Base-by-base conservation (phyloP, 1,140 invertebrate species). In the Halictus rubicundus region DNA sequence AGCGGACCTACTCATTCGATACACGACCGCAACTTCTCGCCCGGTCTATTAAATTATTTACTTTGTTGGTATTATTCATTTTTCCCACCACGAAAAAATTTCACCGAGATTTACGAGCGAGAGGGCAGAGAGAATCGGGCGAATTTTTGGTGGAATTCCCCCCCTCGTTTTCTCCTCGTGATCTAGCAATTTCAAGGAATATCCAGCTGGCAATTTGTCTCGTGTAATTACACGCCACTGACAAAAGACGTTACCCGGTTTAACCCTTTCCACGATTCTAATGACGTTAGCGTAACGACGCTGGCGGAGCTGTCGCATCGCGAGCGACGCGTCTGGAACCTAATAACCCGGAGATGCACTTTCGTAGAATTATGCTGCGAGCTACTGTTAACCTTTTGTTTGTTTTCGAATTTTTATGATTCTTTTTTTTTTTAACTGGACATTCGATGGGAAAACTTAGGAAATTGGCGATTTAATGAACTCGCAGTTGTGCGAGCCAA, bases 1-100 rank as follows among this genome's bases (percentile, higher is more conserved):
- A 83, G 81, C 54, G 78, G 71, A 83, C 70, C 37, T 4, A 39
- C 32, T 16, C 42, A 39, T 42, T 39, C 49, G 32, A 80, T 68
- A 49, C 65, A 42, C 37, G 49, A 72, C 65, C 32, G 6, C 14
- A 46, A 14, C 1, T 46, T 46, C 42, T 46, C 42, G 42, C 9
- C 42, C 14, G 42, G 32, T 32, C 32, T 32, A 32, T 32, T 32
- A 32, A 32, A 32, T 32, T 32, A 32, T 32, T 32, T 32, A 32
- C 32, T 32, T 32, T 32, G 32, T 32, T 32, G 32, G 32, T 3
- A 32, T 32, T 32, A 6, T 46, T 46, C 42, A 46, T 10, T 46
- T 46, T 46, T 46, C 14, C 14, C 6, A 46, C 9, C 42, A 32
- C 32, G 32, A 32, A 3, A 32, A 32, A 32, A 32, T 32, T 32